These are phyloP conservation scores for Brachionus manjavacas DNA, from an alignment of 1,140 invertebrate species.

Conservation along the genomic window DNA sequence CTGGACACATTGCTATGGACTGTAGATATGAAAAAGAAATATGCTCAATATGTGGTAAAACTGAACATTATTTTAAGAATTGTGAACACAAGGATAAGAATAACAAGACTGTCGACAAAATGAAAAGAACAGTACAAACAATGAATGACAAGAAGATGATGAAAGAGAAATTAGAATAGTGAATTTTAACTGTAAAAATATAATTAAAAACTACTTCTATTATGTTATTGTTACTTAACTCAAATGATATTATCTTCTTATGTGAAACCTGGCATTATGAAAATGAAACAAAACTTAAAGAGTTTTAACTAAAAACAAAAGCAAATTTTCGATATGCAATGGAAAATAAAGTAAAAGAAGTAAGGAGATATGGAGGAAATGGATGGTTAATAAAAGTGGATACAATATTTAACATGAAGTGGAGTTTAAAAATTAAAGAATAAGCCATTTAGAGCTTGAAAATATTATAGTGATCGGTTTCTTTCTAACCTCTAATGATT, in stretches of 20 bases:
- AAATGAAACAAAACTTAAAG: not conserved
- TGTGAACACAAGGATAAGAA: conserved; percentile 49
- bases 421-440: too few relatives aligned
- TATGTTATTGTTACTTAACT: not conserved
- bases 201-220: not conserved
- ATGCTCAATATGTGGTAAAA: not conserved
- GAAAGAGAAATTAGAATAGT: not conserved
- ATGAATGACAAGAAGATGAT: not conserved
- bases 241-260: conserved; percentile 6
- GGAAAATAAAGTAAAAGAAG: conserved; percentile 12
- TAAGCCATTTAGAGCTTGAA: too few relatives aligned
- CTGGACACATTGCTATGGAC: conserved; percentile 48
- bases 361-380: not conserved
- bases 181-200: conserved; percentile 26
- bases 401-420: not conserved
- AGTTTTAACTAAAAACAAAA: not conserved
- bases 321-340: not conserved
- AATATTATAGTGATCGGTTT: too few relatives aligned
- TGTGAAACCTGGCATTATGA: conserved; percentile 24
- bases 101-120: conserved; percentile 28
- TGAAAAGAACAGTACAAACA: not conserved
- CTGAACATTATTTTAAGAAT: conserved; percentile 43
- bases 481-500: too few relatives aligned
- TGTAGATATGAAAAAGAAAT: conserved; percentile 42
- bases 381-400: conserved; percentile 11